Base-by-base conservation (phyloP, 2,888 invertebrate genomes). In the Magallana nippona region DNA sequence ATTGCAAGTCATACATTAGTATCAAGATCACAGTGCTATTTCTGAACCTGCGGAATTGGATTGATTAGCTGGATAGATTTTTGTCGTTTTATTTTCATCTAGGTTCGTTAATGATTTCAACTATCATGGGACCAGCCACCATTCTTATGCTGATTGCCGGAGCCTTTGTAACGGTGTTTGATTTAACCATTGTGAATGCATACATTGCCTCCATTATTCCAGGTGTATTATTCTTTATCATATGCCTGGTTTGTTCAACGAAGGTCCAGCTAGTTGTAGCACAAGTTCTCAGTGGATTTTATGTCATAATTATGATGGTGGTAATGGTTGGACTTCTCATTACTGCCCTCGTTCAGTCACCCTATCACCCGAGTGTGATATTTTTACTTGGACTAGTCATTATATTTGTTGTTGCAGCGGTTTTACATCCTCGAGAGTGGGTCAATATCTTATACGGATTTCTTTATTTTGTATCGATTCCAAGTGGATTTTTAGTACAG, bases 71-170 rank as follows among this genome's bases (percentile, higher is more conserved):
- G 1, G 55, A 5, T 15, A 17, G 56, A 17, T 15, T 44, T 79
- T 15, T 19, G 0, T 79, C 10, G 57, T 1, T 32, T 22, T 22
- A 44, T 44, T 79, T 56, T 44, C 27, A 10, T 56, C 19, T 56
- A 84, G 86, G 83, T 10, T 94, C 96, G 91, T 96, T 98, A 95
- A 97, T 98, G 96, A 97, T 98, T 89, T 98, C 99, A 92, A 98
- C 99, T 0, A 97, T 99, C 92, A 95, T 99, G 89, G 99, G 93
- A 17, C 93, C 93, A 22, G 92, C 92, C 3, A 93, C 93, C 0
- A 92, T 93, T 0, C 86, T 93, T 17, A 92, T 93, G 90, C 93
- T 93, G 93, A 92, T 93, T 8, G 90, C 93, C 15, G 92, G 92
- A 55, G 92, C 93, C n/a, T 88, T 92, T 17, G 87, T 91, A 32